These are phyloP conservation scores for Uloborus diversus DNA, from an alignment of 1,140 invertebrate genomes.

Conservation along the genomic window DNA sequence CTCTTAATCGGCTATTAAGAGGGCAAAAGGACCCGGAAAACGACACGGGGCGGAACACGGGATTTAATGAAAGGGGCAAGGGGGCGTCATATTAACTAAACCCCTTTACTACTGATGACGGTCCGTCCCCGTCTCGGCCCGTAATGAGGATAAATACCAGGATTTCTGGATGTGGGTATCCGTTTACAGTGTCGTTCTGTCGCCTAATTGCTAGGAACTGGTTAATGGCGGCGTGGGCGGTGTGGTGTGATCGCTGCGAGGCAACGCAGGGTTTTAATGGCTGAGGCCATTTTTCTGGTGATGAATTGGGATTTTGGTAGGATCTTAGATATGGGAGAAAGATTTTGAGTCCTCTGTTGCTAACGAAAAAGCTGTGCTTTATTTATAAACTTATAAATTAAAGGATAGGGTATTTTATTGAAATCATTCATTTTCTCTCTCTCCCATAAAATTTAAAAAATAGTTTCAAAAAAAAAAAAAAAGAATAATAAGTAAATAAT, in stretches of 20 bases:
- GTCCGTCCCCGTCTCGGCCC: too few species aligned
- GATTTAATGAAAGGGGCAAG: constrained; percentile 24
- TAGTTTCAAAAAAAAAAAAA: too few species aligned
- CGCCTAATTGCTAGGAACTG: constrained; percentile 5
- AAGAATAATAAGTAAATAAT: too few species aligned
- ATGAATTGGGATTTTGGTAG: not conserved
- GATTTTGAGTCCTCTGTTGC: too few species aligned
- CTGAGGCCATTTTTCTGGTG: constrained; percentile 19
- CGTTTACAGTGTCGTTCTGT: constrained; percentile 32
- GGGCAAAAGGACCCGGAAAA: not conserved
- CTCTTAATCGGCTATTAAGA: constrained; percentile 32
- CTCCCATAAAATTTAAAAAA: too few species aligned
- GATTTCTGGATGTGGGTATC: not conserved
- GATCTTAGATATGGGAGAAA: not conserved
- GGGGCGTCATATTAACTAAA: constrained; percentile 27
- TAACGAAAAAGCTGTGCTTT: too few species aligned
- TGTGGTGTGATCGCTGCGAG: too few species aligned
- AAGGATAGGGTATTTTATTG: too few species aligned
- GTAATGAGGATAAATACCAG: constrained; percentile 41
- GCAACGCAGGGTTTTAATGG: constrained; percentile 7
- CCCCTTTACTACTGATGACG: constrained; percentile 13
- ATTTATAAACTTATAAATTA: too few species aligned
- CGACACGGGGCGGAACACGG: not conserved
- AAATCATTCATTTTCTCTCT: too few species aligned
- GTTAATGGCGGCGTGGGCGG: too few species aligned